phyloP scores from a whole-genome alignment of 2,888 invertebrate genomes.

The Leptinotarsa tumamoca region DNA sequence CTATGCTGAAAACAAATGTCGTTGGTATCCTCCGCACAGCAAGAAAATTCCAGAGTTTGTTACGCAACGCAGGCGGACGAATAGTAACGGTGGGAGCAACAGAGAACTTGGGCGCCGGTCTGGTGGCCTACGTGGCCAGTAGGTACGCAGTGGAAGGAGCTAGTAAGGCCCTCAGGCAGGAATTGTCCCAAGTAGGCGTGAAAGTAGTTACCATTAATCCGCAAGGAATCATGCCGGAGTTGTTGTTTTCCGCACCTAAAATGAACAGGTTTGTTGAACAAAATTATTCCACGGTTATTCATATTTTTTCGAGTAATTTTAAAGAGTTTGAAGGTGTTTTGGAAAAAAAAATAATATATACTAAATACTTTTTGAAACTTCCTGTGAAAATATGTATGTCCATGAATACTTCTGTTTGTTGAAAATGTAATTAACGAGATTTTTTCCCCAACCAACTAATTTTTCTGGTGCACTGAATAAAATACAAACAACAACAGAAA shows the following conservation, averaged over 20 bases:
- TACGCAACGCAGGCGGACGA: conserved; percentile 75
- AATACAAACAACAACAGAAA: too few species aligned
- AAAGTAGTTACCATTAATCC: conserved; percentile 83
- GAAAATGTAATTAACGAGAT: too few species aligned
- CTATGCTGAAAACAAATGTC: conserved; percentile 77
- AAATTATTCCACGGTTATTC: background rate
- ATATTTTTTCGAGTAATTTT: too few species aligned
- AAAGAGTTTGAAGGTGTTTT: too few species aligned
- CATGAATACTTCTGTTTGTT: too few species aligned
- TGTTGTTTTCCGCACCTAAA: conserved; percentile 76
- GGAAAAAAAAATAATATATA: too few species aligned
- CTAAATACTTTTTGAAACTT: too few species aligned
- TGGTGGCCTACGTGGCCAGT: conserved; percentile 70
- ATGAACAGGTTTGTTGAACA: conserved; percentile 64
- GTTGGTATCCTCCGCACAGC: conserved; percentile 80
- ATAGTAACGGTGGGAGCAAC: conserved; percentile 77
- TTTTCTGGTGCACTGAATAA: too few species aligned
- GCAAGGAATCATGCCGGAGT: conserved; percentile 74
- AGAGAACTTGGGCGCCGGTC: conserved; percentile 67
- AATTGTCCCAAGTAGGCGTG: conserved; percentile 77
- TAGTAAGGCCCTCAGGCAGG: conserved; percentile 77
- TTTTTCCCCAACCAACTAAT: too few species aligned
- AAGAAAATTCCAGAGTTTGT: conserved; percentile 79
- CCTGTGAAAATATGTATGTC: too few species aligned
- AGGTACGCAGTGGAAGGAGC: conserved; percentile 84